These are phyloP conservation scores for Nothura maculosa DNA, from an alignment of 2,797 vertebrate genomes.

Conservation along the genomic window DNA sequence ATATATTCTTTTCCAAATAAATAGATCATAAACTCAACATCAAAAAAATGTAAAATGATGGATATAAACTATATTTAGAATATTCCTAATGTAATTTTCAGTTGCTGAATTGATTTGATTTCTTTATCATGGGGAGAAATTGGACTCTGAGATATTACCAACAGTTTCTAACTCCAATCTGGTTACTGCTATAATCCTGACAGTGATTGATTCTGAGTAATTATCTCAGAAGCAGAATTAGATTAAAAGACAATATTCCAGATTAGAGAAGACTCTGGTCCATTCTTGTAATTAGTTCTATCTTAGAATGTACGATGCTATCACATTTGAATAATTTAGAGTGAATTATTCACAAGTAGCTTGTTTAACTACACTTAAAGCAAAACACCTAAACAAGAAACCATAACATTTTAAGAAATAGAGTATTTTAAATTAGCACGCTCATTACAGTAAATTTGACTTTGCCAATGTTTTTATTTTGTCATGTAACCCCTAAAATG, in stretches of 20 bases:
- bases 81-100: constrained; percentile 75
- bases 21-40: constrained; percentile 44
- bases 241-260: constrained; percentile 84
- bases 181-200: constrained; percentile 83
- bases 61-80: constrained; percentile 69
- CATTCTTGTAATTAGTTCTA: constrained; percentile 73
- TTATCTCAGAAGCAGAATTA: constrained; percentile 82
- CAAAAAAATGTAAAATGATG: constrained; percentile 61
- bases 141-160: constrained; percentile 76
- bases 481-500: neutral
- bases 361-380: constrained; percentile 35
- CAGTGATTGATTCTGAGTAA: constrained; percentile 87
- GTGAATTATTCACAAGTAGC: constrained; percentile 57
- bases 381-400: constrained; percentile 49
- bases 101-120: constrained; percentile 79
- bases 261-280: constrained; percentile 73
- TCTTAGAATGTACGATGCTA: constrained; percentile 72
- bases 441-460: constrained; percentile 4
- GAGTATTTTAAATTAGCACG: neutral
- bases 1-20: constrained; percentile 39
- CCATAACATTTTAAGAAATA: constrained; percentile 45
- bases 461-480: constrained; percentile 19
- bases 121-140: constrained; percentile 77
- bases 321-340: constrained; percentile 74
- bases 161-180: constrained; percentile 74